Base-by-base conservation (phyloP, 37 sponge, comb jelly and placozoan genomes). In the Hexactinellida sp. region DNA sequence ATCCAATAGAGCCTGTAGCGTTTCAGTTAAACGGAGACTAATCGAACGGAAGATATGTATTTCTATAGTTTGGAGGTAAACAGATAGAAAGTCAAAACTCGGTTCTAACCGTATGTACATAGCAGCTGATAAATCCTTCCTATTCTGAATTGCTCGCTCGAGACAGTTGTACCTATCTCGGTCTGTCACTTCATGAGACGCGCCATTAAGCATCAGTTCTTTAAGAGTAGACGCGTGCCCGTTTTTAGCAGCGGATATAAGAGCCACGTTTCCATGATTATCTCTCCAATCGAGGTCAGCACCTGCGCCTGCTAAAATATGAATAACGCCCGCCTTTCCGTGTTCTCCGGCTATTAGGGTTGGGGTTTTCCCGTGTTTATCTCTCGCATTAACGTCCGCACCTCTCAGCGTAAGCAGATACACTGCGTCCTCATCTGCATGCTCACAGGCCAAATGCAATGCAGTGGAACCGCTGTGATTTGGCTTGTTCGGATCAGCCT, bases 51-150 rank as follows among this genome's bases (percentile, higher is more conserved):
- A 63, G 25, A 63, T 10, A n/a, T 63, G 76, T 25, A 63, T 63
- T n/a, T 63, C 76, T 21, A 63, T 63, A 1, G 32, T 63, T 3
- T 63, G 3, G 13, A 63, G 30, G 34, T 63, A 63, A n/a, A 5
- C 3, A 28, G 3, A 5, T 7, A 63, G 76, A 28, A 25, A 63
- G 30, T 63, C 76, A 3, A 21, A 7, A n/a, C 13, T 10, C 76
- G 76, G 76, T 63, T 63, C 76, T 63, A 63, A n/a, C 1, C 76
- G 76, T 3, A 63, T 63, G 76, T 63, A 63, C 76, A 63, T 63
- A 10, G 76, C 76, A 10, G 76, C 76, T 32, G 32, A 10, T 23
- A 10, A 1, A 63, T 63, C 76, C 13, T 63, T 63, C 76, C 76
- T 63, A 63, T 63, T 63, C 34, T 25, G 21, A 32, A 63, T 63